phyloP scores from a whole-genome alignment of 2,888 invertebrate species.

The Carabus problematicus region DNA sequence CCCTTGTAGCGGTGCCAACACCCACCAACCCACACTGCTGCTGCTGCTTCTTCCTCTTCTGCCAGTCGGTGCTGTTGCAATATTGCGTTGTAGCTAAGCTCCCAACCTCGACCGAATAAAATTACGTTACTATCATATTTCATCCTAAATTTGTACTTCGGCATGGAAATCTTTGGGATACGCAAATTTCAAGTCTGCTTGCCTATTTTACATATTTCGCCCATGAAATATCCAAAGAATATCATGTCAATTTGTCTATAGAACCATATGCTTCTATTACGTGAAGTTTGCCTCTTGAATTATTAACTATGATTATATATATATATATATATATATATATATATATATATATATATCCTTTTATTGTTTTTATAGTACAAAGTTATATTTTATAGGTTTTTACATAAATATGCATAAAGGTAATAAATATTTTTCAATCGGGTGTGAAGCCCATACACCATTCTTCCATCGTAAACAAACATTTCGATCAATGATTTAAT shows the following conservation, averaged over 20 bases:
- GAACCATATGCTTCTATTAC: too few relatives aligned
- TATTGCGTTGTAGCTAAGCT: too few relatives aligned
- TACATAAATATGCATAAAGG: too few relatives aligned
- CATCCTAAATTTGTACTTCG: slow-evolving; percentile 28
- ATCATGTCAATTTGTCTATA: slow-evolving; percentile 12
- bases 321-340: too few relatives aligned
- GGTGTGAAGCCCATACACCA: too few relatives aligned
- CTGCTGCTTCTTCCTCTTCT: background rate
- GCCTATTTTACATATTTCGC: slow-evolving; percentile 30
- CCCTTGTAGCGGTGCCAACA: background rate
- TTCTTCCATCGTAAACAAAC: too few relatives aligned
- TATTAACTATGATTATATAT: background rate
- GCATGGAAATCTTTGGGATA: slow-evolving; percentile 24
- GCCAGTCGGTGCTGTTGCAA: too few relatives aligned
- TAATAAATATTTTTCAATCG: too few relatives aligned
- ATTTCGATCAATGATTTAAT: too few relatives aligned
- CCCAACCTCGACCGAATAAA: slow-evolving; percentile 21
- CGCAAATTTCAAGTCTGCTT: slow-evolving; percentile 27
- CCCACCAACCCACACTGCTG: background rate
- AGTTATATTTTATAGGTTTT: too few relatives aligned
- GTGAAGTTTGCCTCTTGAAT: background rate
- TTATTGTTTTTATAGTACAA: too few relatives aligned
- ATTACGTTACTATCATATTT: slow-evolving; percentile 27
- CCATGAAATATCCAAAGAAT: slow-evolving; percentile 24
- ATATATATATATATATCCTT: too few relatives aligned